Base-by-base conservation (phyloP, 2,888 invertebrate species). In the Coelopa pilipes region DNA sequence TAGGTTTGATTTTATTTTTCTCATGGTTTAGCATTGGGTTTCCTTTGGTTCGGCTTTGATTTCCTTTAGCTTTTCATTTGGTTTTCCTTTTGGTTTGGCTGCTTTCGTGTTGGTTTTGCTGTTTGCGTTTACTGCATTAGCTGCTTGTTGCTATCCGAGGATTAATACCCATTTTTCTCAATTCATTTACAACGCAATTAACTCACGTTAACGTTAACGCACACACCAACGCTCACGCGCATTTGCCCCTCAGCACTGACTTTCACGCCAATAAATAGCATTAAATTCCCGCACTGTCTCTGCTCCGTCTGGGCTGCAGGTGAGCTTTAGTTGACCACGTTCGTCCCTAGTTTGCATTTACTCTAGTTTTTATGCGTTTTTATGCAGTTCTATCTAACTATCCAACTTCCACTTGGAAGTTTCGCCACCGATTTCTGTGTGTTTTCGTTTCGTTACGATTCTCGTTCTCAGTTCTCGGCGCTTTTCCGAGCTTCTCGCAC, bases 291-390 rank as follows among this genome's bases (percentile, higher is more conserved):
- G 72, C 62, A 75, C 75, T 17, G 70, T 62, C 53, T 49, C 62
- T 59, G 47, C 47, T 49, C 46, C 53, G 62, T 47, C 63, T 74
- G 74, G 66, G 71, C 74, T 53, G 74, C 74, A 74, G 71, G 74
- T 74, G 74, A 74, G 74, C 74, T 66, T 65, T 70, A 66, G 66
- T 65, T 72, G 63, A 62, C 45, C 62, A 24, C 67, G n/a, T 73
- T 67, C 50, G 15, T 34, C 59, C 13, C 24, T 62, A 67, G 49
- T 68, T 60, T 60, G 49, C 47, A 55, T 72, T 60, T 66, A 60
- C 13, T 15, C 47, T 21, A 59, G 13, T 15, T 19, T 13, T 17
- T 66, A 13, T 21, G 50, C 66, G 50, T 66, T 66, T 63, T 49
- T n/a, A 66, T 50, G 50, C 49, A 66, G 3, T 50, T 66, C 34